Conservation (phyloP, 2,888 invertebrate species). For the Yponomeuta cagnagella region DNA sequence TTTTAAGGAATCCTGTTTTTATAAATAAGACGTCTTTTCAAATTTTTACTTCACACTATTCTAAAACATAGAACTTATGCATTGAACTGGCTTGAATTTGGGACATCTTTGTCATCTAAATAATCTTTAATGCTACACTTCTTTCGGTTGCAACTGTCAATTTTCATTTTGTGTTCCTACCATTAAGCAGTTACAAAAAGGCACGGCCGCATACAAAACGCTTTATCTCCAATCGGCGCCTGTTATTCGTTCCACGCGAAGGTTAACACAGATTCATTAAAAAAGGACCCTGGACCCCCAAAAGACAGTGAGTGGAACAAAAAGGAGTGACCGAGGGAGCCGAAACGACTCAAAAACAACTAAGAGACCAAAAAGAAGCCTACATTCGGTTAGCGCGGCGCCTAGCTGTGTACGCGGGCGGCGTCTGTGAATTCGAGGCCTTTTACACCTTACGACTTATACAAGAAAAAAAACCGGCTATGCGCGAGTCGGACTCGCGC, state of each 20-base stretch:
- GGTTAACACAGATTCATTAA: constrained; percentile 75
- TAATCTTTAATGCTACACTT: too few relatives aligned
- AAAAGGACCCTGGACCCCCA: constrained; percentile 70
- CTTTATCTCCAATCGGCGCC: constrained; percentile 73
- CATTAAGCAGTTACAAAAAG: constrained; percentile 14
- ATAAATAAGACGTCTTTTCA: too few relatives aligned
- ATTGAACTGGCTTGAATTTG: background rate
- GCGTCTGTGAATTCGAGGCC: constrained; percentile 62
- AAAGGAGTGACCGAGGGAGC: background rate
- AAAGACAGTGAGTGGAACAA: constrained; percentile 56
- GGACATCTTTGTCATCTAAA: background rate
- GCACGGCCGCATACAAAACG: constrained; percentile 4
- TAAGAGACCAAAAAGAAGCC: constrained; percentile 43
- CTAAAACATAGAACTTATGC: too few relatives aligned
- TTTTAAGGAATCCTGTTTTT: too few relatives aligned
- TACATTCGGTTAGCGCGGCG: constrained; percentile 42
- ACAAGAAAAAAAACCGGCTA: too few relatives aligned
- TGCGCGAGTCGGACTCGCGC: too few relatives aligned
- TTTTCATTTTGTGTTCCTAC: constrained; percentile 24
- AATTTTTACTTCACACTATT: too few relatives aligned
- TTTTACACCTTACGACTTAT: constrained; percentile 45
- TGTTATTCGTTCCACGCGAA: constrained; percentile 70
- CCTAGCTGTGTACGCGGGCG: constrained; percentile 66
- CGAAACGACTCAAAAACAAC: constrained; percentile 1
- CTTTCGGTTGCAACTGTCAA: background rate